A percentile compares a stretch with the other conserved stretches of the same genome.
Conservation (phyloP, 2,113 vertebrate genomes). For the Syngnathus floridae region DNA sequence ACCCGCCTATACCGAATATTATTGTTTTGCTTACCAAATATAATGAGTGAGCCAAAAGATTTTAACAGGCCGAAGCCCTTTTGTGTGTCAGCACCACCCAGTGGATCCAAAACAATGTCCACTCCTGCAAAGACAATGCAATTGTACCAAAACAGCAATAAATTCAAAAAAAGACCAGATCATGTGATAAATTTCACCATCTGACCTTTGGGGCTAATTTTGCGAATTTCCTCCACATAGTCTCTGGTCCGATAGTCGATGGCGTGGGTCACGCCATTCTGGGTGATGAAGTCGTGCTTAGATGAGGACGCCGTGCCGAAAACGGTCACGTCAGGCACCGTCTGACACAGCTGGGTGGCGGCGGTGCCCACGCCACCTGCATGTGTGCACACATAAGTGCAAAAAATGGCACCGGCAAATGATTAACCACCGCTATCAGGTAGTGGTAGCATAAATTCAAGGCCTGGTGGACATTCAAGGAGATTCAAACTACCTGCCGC, state of each 20-base stretch:
- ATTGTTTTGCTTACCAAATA: constrained; percentile 76
- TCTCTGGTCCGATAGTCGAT: constrained; percentile 91
- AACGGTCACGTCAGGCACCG: constrained; percentile 86
- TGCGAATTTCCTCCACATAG: constrained; percentile 86
- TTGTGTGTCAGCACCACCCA: constrained; percentile 88
- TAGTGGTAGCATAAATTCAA: background rate
- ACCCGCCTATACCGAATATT: too few species aligned
- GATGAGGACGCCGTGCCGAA: constrained; percentile 91
- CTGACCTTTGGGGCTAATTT: constrained; percentile 92
- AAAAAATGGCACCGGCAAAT: background rate
- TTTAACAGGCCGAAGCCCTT: constrained; percentile 92
- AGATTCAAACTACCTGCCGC: constrained; percentile 77
- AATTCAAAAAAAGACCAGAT: background rate
- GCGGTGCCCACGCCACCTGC: constrained; percentile 93
- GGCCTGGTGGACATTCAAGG: background rate
- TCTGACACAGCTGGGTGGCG: constrained; percentile 89
- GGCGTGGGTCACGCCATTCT: constrained; percentile 83
- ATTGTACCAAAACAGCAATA: background rate
- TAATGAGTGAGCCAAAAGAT: constrained; percentile 91
- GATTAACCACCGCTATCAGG: background rate
- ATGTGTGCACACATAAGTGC: too few species aligned
- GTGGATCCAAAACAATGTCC: constrained; percentile 91
- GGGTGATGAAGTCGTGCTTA: constrained; percentile 84
- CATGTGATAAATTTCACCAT: too few species aligned
- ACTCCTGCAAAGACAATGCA: constrained; percentile 69